Percentiles rank a stretch among this genome's conserved stretches.
Conservation (phyloP, 2,888 invertebrate genomes). For the Tolmerus cingulatus region DNA sequence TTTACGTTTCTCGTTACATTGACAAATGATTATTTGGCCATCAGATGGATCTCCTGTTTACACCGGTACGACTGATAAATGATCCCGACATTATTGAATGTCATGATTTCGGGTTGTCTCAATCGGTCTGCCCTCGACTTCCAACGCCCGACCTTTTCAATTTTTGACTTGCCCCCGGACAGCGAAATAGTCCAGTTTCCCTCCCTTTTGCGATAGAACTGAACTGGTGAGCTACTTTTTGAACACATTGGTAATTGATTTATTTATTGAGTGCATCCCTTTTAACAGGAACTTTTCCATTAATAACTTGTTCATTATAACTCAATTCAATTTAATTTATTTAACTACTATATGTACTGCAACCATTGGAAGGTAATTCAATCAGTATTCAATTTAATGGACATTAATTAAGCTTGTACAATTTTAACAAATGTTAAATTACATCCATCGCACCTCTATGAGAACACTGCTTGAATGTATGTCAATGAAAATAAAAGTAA, state of each 20-base stretch:
- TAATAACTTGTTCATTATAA: too few species aligned
- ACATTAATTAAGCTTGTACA: too few species aligned
- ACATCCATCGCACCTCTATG: too few species aligned
- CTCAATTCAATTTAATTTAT: too few species aligned
- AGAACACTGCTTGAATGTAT: too few species aligned
- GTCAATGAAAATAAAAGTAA: too few species aligned
- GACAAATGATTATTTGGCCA: slow-evolving; percentile 46
- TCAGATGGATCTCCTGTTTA: slow-evolving; percentile 35
- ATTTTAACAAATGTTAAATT: too few species aligned
- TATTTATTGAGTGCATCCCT: too few species aligned
- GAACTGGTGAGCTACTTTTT: too few species aligned
- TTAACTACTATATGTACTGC: too few species aligned
- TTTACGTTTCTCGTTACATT: slow-evolving; percentile 46
- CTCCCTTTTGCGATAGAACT: background rate
- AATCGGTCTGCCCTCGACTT: slow-evolving; percentile 17
- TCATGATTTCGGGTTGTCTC: slow-evolving; percentile 44
- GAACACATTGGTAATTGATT: too few species aligned
- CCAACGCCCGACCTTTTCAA: background rate
- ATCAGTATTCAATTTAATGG: background rate
- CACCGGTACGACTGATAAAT: slow-evolving; percentile 41
- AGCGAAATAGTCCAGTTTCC: background rate
- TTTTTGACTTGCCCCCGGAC: background rate
- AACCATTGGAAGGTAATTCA: background rate
- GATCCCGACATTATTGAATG: slow-evolving; percentile 44
- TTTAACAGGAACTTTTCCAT: too few species aligned